Evolutionary conservation across 2,113 vertebrate genomes (phyloP), one percentile per base, ranked within the genome.

Genomic region (Pimephales promelas): DNA sequence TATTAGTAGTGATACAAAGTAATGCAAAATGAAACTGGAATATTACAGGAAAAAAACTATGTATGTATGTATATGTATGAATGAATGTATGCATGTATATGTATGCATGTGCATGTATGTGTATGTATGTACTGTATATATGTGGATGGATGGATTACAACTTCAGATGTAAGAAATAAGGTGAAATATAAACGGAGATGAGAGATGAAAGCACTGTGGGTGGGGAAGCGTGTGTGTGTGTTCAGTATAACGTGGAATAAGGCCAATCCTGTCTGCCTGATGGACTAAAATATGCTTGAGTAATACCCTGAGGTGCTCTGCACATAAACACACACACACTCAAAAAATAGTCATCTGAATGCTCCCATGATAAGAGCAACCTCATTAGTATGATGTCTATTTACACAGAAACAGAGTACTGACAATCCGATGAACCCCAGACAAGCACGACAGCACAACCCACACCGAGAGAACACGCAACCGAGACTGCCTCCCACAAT

Each of bases 211-310:
- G 82, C n/a, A 40, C 73, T 26, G 61, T 20, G 28, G 45, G 22
- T 52, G 7, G 22, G 45, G 59, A 43, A 64, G 20, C 7, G 2
- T 9, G 28, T 28, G 28, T 40, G 75, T 43, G 83, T 72, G 68
- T 78, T 66, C 74, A 87, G 54, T 20, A n/a, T n/a, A 28, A 36
- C 20, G 81, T 47, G 68, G 43, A 81, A 73, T 74, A 43, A 83
- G 61, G 34, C 54, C 28, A 64, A 49, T 81, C 64, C 0, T 81
- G 43, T 83, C 54, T 74, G 84, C 54, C 64, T 88, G 71, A 57
- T 84, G 79, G 82, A 57, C 77, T 56, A 16, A 71, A 61, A 68
- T 74, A 56, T 68, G 81, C 54, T 62, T 54, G 45, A n/a, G 81
- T 49, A 76, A 83, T 57, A 83, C n/a, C 74, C 43, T 43, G 59